phyloP scores from a whole-genome alignment of 2,888 invertebrate genomes.

The Eurytoma adleriae region DNA sequence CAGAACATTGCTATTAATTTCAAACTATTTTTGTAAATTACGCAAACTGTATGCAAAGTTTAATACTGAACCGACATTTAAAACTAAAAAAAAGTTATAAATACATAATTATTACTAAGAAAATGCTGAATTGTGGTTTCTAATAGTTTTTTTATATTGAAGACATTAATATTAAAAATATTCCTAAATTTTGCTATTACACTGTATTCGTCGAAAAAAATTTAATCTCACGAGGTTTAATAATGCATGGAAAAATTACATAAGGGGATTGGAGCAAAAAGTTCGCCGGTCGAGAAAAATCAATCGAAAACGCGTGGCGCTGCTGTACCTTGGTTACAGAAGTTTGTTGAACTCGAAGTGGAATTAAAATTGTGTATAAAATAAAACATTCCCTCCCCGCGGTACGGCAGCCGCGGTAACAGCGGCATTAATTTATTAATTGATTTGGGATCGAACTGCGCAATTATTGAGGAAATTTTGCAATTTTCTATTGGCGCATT shows the following conservation, averaged over 20 bases:
- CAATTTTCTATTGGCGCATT: constrained; percentile 30
- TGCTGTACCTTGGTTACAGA: constrained; percentile 31
- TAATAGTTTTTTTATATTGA: too few relatives aligned
- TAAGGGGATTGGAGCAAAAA: constrained; percentile 8
- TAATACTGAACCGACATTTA: too few relatives aligned
- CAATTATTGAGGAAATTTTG: constrained; percentile 21
- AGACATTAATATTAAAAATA: too few relatives aligned
- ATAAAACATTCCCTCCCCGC: neutral
- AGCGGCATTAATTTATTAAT: neutral
- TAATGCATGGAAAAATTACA: constrained; percentile 9
- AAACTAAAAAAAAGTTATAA: too few relatives aligned
- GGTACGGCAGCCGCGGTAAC: neutral
- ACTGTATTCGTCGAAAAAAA: too few relatives aligned
- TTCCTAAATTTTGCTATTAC: too few relatives aligned
- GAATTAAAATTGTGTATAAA: neutral
- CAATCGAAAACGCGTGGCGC: constrained; percentile 30
- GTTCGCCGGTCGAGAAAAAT: constrained; percentile 26
- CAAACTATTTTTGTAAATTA: too few relatives aligned
- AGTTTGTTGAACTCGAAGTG: constrained; percentile 40
- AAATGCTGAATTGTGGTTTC: too few relatives aligned
- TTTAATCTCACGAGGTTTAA: neutral
- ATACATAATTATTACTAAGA: too few relatives aligned
- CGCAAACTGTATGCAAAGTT: too few relatives aligned
- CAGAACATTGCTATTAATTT: neutral
- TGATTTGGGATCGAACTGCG: constrained; percentile 4